Evolutionary conservation across 2,113 vertebrate genomes (phyloP).

Genomic region (Sorex fumeus): DNA sequence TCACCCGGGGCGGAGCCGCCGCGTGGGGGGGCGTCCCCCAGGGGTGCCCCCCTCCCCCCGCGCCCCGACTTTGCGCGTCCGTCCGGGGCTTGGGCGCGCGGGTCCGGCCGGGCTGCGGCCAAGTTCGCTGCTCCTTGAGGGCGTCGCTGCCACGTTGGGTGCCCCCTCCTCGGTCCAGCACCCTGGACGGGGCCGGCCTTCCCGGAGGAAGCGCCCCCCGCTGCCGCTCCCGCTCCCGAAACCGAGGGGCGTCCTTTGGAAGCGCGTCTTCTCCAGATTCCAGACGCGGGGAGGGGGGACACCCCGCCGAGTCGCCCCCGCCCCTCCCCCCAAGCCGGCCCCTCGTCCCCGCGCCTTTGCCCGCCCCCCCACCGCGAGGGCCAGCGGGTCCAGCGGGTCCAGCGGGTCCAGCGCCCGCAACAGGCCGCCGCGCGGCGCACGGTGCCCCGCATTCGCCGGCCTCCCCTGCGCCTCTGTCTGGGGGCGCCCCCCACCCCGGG

Average conservation of each 20-base stretch:
- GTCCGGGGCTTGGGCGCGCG: no score
- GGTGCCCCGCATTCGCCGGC: neutral
- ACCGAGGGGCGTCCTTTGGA: neutral
- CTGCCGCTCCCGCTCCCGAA: neutral
- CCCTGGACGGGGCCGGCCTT: no score
- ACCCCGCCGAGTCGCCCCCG: neutral
- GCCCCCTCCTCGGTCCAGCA: neutral
- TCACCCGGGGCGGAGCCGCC: slow-evolving; percentile 74
- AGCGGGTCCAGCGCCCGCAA: no score
- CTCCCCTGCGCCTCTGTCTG: neutral
- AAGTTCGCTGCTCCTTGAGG: slow-evolving; percentile 55
- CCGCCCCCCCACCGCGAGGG: no score
- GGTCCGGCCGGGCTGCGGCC: slow-evolving; percentile 23
- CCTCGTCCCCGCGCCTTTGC: neutral
- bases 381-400: no score
- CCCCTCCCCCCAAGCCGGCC: neutral
- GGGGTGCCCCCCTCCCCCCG: no score
- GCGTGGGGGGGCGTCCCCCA: neutral
- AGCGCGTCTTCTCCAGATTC: slow-evolving; percentile 1
- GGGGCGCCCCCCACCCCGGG: slow-evolving; percentile 54
- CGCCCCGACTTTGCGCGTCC: no score
- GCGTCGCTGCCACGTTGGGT: neutral
- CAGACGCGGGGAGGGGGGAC: neutral
- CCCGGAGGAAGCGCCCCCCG: no score
- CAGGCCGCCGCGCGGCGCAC: no score